A percentile compares a stretch with the other conserved stretches of the same genome.
Evolutionary conservation across 2,888 invertebrate species (phyloP).

Genomic region (Nemapogon koenigi): DNA sequence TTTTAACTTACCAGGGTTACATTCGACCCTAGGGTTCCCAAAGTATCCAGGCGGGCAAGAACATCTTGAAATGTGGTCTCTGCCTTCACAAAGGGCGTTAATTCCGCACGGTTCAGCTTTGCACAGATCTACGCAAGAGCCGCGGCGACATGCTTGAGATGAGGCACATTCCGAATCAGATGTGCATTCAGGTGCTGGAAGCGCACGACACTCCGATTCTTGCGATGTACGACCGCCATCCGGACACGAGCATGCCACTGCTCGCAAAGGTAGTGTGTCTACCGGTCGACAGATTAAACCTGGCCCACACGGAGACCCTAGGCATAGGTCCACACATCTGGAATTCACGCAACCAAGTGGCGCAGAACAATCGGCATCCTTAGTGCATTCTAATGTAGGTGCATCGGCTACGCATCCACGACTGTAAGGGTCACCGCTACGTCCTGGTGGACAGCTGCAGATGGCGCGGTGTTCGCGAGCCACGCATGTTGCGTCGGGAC

Average conservation of each 20-base stretch:
- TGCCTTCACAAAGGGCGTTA: slow-evolving; percentile 81
- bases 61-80: slow-evolving; percentile 79
- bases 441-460: slow-evolving; percentile 79
- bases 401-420: slow-evolving; percentile 40
- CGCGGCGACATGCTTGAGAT: slow-evolving; percentile 76
- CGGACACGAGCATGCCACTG: slow-evolving; percentile 87
- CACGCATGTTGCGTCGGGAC: slow-evolving; percentile 76
- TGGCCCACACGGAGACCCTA: slow-evolving; percentile 74
- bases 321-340: slow-evolving; percentile 80
- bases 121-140: slow-evolving; percentile 81
- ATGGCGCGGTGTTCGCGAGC: slow-evolving; percentile 78
- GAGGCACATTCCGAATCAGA: slow-evolving; percentile 78
- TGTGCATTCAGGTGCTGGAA: slow-evolving; percentile 69
- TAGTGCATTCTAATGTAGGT: slow-evolving; percentile 67
- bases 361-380: slow-evolving; percentile 79
- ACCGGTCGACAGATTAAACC: slow-evolving; percentile 82
- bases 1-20: slow-evolving; percentile 60
- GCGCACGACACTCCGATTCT: slow-evolving; percentile 72
- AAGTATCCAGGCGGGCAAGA: slow-evolving; percentile 78
- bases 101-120: slow-evolving; percentile 79
- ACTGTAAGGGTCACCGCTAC: slow-evolving; percentile 79
- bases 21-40: slow-evolving; percentile 82
- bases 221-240: slow-evolving; percentile 78
- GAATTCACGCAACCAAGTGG: slow-evolving; percentile 79
- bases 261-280: slow-evolving; percentile 80